phyloP scores from a whole-genome alignment of 2,113 vertebrate species.

The Poicephalus meyeri region DNA sequence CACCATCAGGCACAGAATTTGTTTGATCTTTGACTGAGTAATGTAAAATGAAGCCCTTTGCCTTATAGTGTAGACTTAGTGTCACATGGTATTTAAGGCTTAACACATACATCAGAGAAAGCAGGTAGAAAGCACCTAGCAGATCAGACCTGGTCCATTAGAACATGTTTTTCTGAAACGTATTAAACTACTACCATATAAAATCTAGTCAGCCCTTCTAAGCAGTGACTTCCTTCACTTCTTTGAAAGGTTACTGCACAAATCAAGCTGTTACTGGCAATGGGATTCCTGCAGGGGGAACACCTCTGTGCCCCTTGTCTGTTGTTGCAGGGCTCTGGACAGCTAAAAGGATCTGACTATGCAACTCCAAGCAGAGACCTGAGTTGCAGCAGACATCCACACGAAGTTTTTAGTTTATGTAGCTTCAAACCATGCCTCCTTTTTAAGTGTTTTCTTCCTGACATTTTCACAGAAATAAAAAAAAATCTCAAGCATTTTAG shows the following conservation, averaged over 20 bases:
- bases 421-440: neutral
- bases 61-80: neutral
- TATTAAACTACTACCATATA: neutral
- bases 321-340: neutral
- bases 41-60: neutral
- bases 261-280: neutral
- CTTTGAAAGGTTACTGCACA: neutral
- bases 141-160: neutral
- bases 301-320: neutral
- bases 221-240: neutral
- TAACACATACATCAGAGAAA: neutral
- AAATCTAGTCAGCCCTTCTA: neutral
- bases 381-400: neutral
- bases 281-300: neutral
- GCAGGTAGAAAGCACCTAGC: neutral
- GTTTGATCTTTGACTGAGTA: neutral
- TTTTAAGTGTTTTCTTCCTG: neutral
- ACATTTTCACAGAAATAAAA: neutral
- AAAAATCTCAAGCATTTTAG: neutral
- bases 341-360: rapidly evolving
- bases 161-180: neutral
- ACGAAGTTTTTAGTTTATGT: neutral
- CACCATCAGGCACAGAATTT: neutral
- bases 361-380: neutral
- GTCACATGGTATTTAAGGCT: neutral